Conservation (phyloP, 2,888 invertebrate genomes). For the Operophtera brumata region DNA sequence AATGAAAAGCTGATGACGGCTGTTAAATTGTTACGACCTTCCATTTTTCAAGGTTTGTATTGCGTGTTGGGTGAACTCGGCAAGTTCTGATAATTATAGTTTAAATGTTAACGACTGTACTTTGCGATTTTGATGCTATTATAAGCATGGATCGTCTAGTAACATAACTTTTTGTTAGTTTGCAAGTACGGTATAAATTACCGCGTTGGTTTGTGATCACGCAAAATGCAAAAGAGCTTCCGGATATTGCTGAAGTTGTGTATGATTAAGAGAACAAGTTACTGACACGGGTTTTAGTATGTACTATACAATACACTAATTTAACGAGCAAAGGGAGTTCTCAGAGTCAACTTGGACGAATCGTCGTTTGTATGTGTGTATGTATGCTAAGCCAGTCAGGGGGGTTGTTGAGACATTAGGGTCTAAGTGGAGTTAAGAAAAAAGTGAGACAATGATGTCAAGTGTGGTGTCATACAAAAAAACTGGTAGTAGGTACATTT, state of each 20-base stretch:
- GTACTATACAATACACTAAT: no score
- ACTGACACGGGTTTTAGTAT: no score
- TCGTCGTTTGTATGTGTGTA: no score
- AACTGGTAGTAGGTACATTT: no score
- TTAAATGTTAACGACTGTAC: conserved; percentile 25
- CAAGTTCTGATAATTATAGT: conserved; percentile 40
- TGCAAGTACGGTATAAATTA: not conserved
- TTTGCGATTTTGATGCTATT: conserved; percentile 27
- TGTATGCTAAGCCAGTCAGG: no score
- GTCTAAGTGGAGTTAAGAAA: no score
- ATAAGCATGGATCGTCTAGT: conserved; percentile 5
- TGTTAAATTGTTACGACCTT: conserved; percentile 52
- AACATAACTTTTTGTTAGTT: conserved; percentile 6
- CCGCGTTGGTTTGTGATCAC: not conserved
- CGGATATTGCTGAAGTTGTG: not conserved
- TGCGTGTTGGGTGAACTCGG: conserved; percentile 34
- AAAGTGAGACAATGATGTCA: no score
- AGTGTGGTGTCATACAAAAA: no score
- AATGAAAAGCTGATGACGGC: conserved; percentile 60
- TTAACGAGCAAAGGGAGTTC: no score
- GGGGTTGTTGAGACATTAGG: no score
- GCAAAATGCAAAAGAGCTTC: not conserved
- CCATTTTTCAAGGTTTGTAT: conserved; percentile 46
- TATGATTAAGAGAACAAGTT: not conserved
- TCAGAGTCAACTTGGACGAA: no score